A percentile compares a stretch with the other conserved stretches of the same genome.
These are phyloP conservation scores for Ectropis grisescens DNA, from an alignment of 1,140 invertebrate genomes.

Conservation along the genomic window DNA sequence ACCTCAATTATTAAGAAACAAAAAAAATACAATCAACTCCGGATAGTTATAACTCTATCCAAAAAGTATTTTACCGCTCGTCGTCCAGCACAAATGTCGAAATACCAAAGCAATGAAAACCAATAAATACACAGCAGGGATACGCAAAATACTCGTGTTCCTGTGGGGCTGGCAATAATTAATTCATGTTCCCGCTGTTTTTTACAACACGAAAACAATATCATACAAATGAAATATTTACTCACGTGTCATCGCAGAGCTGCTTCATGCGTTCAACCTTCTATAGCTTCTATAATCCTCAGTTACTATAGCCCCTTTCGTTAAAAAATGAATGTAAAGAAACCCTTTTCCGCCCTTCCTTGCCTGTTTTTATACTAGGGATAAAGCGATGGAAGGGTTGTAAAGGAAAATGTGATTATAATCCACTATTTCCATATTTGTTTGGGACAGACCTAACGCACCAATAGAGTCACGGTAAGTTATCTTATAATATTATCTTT, in stretches of 20 bases:
- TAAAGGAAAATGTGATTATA: constrained; percentile 44
- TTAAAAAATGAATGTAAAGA: constrained; percentile 26
- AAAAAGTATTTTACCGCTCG: too few species aligned
- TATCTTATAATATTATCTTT: too few species aligned
- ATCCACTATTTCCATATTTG: constrained; percentile 35
- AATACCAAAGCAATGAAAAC: too few species aligned
- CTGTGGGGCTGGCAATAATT: too few species aligned
- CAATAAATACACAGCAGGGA: too few species aligned
- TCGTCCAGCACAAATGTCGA: too few species aligned
- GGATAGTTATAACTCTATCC: too few species aligned
- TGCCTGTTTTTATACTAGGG: constrained; percentile 14
- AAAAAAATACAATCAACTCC: too few species aligned
- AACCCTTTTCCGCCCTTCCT: constrained; percentile 19
- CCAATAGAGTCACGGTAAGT: not conserved
- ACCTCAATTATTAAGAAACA: too few species aligned
- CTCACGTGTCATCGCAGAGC: constrained; percentile 22
- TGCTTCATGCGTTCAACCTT: constrained; percentile 9
- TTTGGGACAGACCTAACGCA: constrained; percentile 16
- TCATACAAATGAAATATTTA: constrained; percentile 48
- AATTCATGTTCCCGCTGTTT: too few species aligned
- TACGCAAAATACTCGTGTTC: too few species aligned
- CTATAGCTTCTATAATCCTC: constrained; percentile 16
- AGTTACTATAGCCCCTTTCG: constrained; percentile 21
- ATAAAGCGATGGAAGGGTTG: constrained; percentile 27
- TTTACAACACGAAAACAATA: too few species aligned